Base-by-base conservation (phyloP, 2,113 vertebrate genomes). In the Castor canadensis region DNA sequence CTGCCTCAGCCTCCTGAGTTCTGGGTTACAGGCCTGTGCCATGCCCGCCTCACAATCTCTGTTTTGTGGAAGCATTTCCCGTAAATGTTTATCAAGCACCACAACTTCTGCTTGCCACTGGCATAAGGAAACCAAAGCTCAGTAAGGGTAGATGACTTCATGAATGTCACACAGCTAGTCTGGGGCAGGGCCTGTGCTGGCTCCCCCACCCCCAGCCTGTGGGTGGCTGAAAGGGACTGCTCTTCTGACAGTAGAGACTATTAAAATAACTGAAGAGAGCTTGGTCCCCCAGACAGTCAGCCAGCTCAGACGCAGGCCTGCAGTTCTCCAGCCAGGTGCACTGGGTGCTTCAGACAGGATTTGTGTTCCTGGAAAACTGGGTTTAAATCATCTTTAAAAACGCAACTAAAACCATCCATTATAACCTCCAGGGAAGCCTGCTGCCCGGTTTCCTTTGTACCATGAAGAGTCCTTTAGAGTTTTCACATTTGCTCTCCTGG, bases 321-420 rank as follows among this genome's bases (percentile, higher is more conserved):
- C 22, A 49, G 62, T 60, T 92, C 49, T 88, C 58, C 10, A 28
- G 83, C 80, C 95, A 93, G 96, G 89, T 94, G 93, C 49, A 26
- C 93, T 49, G 79, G 77, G 73, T 40, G 43, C 91, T 81, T 96
- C 32, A 91, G 81, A 76, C 30, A 47, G 93, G 93, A 94, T 95
- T 92, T 91, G 73, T 75, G 47, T 89, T 93, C 91, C 86, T 96
- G 77, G 85, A 96, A 97, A 95, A 89, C 62, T 49, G 75, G 89
- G 87, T 96, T 97, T 96, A 96, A 97, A 96, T 97, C 93, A 91
- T 72, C 66, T 84, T 84, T 62, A 5, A 90, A 94, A 85, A 87
- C 20, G 75, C 67, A 95, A 91, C 95, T 87, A 95, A 92, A 97
- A 81, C 66, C 87, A 62, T 80, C 72, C 56, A 83, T 87, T 54